Conservation (phyloP, 2,797 vertebrate genomes). For the Sphenodon punctatus region DNA sequence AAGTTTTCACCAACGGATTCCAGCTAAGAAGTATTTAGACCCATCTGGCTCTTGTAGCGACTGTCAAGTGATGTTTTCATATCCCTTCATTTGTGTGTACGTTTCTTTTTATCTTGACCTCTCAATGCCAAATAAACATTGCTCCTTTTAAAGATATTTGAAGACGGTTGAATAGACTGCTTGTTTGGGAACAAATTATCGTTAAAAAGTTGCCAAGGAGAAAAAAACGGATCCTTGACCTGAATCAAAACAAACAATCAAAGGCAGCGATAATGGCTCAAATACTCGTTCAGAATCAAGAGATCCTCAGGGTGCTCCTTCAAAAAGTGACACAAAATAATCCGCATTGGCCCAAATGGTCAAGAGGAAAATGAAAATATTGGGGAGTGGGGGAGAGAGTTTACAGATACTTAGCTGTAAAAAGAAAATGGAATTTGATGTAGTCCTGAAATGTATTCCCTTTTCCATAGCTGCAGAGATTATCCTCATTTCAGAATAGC, state of each 20-base stretch:
- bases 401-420: too few relatives aligned
- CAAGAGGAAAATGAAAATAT: background rate
- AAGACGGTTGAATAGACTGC: slow-evolving; percentile 13
- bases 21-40: slow-evolving; percentile 7
- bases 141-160: slow-evolving; percentile 31
- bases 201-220: background rate
- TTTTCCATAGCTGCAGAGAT: too few relatives aligned
- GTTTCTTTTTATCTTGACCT: slow-evolving; percentile 47
- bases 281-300: background rate
- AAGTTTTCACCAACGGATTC: too few relatives aligned
- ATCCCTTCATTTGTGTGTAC: background rate
- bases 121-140: background rate
- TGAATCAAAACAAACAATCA: background rate
- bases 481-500: too few relatives aligned
- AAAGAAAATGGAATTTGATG: too few relatives aligned
- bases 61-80: slow-evolving; percentile 34
- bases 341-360: too few relatives aligned
- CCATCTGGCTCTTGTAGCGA: too few relatives aligned
- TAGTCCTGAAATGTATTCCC: too few relatives aligned
- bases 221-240: background rate
- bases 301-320: background rate
- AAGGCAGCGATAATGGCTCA: background rate
- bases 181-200: background rate
- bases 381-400: background rate
- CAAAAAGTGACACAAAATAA: too few relatives aligned